phyloP scores from a whole-genome alignment of 2,797 vertebrate genomes.

The Scyliorhinus canicula region DNA sequence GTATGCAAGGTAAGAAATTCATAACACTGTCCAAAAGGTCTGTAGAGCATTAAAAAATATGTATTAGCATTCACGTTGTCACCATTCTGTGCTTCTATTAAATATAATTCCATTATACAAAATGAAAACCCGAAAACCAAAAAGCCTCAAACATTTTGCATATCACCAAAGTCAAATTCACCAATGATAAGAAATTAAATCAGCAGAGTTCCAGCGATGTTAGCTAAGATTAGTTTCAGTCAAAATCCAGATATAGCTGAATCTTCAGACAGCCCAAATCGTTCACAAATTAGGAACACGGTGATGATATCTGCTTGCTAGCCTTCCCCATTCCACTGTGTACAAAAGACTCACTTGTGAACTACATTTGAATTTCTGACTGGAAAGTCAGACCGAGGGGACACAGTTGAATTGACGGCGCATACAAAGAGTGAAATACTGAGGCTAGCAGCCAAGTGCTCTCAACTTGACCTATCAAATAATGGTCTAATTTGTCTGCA shows the following conservation, averaged over 20 bases:
- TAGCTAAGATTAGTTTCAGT: background rate
- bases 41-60: slow-evolving; percentile 49
- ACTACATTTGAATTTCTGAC: background rate
- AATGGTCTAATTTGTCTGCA: background rate
- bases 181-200: background rate
- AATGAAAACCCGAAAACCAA: slow-evolving; percentile 39
- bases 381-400: background rate
- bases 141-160: background rate
- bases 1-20: slow-evolving; percentile 98
- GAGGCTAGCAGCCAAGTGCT: background rate
- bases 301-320: too few relatives aligned
- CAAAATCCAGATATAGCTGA: background rate
- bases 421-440: background rate
- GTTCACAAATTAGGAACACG: background rate
- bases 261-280: background rate
- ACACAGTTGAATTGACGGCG: background rate
- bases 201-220: background rate
- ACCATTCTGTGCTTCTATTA: slow-evolving; percentile 31
- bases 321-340: background rate
- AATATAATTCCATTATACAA: slow-evolving; percentile 15
- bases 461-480: background rate
- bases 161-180: background rate
- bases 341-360: background rate
- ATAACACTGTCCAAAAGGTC: slow-evolving; percentile 98
- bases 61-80: background rate